Evolutionary conservation across 2,797 vertebrate species (phyloP).

Genomic region (Mus minutoides): DNA sequence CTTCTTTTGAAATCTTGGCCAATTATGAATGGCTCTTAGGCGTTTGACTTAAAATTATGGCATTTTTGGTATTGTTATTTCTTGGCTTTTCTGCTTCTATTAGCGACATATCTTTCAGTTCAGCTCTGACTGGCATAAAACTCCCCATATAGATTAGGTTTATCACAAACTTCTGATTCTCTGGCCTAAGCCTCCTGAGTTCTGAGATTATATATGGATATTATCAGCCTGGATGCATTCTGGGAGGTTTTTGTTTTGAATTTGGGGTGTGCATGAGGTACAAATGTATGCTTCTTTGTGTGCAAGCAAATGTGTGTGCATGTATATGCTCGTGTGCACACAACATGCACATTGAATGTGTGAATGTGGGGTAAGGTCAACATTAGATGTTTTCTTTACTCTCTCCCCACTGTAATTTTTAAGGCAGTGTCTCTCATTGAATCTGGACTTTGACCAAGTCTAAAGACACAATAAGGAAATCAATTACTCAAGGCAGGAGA

Average conservation of each 20-base stretch:
- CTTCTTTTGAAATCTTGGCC: background rate
- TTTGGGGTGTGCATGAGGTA: too few species aligned
- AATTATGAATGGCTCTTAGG: background rate
- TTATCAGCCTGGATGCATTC: background rate
- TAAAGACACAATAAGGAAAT: background rate
- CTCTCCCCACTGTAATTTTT: background rate
- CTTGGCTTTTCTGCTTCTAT: background rate
- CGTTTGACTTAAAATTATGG: background rate
- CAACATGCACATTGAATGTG: background rate
- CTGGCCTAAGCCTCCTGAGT: background rate
- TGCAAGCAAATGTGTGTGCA: background rate
- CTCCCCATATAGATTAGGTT: background rate
- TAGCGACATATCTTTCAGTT: background rate
- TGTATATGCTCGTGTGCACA: background rate
- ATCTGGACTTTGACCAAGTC: background rate
- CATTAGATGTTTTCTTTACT: background rate
- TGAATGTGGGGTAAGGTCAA: background rate
- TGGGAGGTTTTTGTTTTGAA: background rate
- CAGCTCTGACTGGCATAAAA: background rate
- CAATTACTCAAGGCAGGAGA: background rate
- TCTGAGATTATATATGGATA: background rate
- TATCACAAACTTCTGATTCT: background rate
- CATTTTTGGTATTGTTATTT: background rate
- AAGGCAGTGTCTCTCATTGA: background rate
- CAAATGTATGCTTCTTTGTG: background rate